A percentile compares a stretch with the other conserved stretches of the same genome.
Evolutionary conservation across 2,888 invertebrate genomes (phyloP).

Genomic region (Aleiodes alternator): DNA sequence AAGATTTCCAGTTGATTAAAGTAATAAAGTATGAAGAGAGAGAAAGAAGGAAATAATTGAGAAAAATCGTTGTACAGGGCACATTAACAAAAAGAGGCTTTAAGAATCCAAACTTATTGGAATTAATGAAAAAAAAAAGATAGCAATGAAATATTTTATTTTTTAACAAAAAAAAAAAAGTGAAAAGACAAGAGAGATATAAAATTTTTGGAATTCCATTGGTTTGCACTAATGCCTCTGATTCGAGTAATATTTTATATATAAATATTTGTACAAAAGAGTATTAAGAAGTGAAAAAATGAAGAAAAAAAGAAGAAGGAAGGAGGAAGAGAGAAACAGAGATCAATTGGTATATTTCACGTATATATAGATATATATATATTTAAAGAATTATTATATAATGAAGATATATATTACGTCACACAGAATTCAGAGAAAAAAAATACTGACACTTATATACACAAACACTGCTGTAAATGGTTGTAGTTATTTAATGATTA

Average conservation of each 20-base stretch:
- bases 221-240: constrained; percentile 55
- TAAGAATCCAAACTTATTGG: constrained; percentile 12
- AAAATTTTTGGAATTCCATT: constrained; percentile 10
- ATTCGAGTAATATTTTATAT: constrained; percentile 73
- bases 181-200: background rate
- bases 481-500: constrained; percentile 71
- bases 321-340: constrained; percentile 51
- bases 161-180: constrained; percentile 18
- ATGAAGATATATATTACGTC: constrained; percentile 70
- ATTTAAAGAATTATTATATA: constrained; percentile 60
- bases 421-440: constrained; percentile 47
- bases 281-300: constrained; percentile 58
- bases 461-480: constrained; percentile 69
- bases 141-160: constrained; percentile 22
- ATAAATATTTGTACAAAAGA: constrained; percentile 74
- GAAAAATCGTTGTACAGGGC: background rate
- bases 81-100: constrained; percentile 2
- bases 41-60: background rate
- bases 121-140: background rate
- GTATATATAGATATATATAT: constrained; percentile 52
- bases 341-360: constrained; percentile 57
- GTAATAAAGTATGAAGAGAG: background rate
- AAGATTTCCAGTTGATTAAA: constrained; percentile 11
- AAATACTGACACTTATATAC: constrained; percentile 57
- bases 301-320: constrained; percentile 52